Evolutionary conservation across 2,113 vertebrate species (phyloP).

Genomic region (Pardalotus punctatus): DNA sequence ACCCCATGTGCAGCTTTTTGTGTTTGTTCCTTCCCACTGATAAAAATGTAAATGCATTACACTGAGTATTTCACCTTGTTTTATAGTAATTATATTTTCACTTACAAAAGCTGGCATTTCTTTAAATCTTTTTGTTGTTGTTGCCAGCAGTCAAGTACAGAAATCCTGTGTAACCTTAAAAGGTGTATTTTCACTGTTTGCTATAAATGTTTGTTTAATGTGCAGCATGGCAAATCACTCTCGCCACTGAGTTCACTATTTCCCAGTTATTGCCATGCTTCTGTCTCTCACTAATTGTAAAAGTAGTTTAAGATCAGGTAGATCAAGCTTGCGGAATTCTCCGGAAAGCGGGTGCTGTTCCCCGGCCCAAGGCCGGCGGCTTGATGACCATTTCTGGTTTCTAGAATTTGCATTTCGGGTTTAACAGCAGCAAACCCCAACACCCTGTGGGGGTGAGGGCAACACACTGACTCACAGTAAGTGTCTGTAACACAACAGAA

Average conservation of each 20-base stretch:
- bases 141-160: neutral
- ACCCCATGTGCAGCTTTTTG: neutral
- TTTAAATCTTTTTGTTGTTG: neutral
- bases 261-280: neutral
- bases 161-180: neutral
- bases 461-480: neutral
- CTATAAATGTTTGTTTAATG: neutral
- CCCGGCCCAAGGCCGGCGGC: neutral
- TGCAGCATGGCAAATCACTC: slow-evolving; percentile 24
- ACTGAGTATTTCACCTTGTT: neutral
- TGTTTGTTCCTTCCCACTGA: neutral
- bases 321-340: neutral
- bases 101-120: neutral
- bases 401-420: neutral
- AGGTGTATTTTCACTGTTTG: slow-evolving; percentile 1
- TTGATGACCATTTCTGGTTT: neutral
- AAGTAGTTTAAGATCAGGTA: neutral
- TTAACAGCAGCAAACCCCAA: neutral
- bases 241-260: neutral
- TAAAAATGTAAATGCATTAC: slow-evolving; percentile 6
- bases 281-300: neutral
- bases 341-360: accelerated
- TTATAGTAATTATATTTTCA: neutral
- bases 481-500: neutral
- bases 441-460: neutral